Evolutionary conservation across 1,140 invertebrate species (phyloP).

Genomic region (Whitmania pigra): DNA sequence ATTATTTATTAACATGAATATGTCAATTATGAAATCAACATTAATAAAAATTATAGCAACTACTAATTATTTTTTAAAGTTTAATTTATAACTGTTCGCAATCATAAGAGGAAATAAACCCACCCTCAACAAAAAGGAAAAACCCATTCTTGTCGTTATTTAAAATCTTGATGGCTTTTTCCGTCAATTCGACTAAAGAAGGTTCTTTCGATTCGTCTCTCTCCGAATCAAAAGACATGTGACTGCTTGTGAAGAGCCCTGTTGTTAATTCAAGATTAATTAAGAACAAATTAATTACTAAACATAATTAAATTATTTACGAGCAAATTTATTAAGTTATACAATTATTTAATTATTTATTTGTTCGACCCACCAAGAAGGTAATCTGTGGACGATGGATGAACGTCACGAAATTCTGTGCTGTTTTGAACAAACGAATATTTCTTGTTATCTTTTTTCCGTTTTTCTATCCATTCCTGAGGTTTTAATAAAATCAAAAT

Average conservation of each 20-base stretch:
- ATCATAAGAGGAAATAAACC: slow-evolving; percentile 40
- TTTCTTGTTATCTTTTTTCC: neutral
- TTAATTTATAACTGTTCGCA: neutral
- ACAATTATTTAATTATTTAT: neutral
- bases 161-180: slow-evolving; percentile 67
- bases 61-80: neutral
- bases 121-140: slow-evolving; percentile 71
- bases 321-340: no score
- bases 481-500: no score
- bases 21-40: no score
- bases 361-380: neutral
- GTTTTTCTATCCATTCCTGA: neutral
- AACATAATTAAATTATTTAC: neutral
- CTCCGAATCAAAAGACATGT: slow-evolving; percentile 60
- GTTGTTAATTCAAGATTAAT: neutral
- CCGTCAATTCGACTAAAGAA: slow-evolving; percentile 69
- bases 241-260: slow-evolving; percentile 58
- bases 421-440: neutral
- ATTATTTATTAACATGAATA: no score
- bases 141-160: slow-evolving; percentile 66
- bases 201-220: slow-evolving; percentile 45
- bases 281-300: no score
- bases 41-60: no score
- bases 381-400: neutral
- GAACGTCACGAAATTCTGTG: neutral